These are phyloP conservation scores for Falco cherrug DNA, from an alignment of 2,797 vertebrate genomes.

Conservation along the genomic window DNA sequence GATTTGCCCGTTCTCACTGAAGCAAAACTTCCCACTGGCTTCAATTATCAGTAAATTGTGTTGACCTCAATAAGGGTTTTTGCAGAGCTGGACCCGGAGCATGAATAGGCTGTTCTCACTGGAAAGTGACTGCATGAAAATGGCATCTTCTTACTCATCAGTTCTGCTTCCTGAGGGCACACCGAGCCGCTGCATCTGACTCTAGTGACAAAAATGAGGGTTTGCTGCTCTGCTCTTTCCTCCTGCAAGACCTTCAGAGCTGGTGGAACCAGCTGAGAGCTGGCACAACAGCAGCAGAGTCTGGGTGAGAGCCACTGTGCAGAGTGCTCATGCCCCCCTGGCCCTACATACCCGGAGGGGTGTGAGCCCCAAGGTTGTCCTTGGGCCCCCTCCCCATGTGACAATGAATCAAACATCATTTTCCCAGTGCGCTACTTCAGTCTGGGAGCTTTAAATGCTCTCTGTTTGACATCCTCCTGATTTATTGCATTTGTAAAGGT, in stretches of 20 bases:
- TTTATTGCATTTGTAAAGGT: constrained; percentile 73
- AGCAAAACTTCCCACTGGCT: constrained; percentile 51
- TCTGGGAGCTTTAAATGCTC: neutral
- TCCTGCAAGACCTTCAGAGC: neutral
- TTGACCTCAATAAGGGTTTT: constrained; percentile 55
- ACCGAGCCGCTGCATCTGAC: neutral
- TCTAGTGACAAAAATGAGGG: neutral
- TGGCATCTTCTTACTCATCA: constrained; percentile 50
- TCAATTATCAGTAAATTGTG: constrained; percentile 57
- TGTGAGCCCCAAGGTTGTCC: neutral
- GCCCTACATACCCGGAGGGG: neutral
- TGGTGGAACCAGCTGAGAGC: accelerated
- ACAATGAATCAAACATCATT: neutral
- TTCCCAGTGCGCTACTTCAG: neutral
- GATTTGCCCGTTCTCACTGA: constrained; percentile 35
- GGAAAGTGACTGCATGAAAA: constrained; percentile 25
- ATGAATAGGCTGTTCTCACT: neutral
- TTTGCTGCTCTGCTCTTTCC: neutral
- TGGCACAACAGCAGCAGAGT: neutral
- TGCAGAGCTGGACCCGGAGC: neutral
- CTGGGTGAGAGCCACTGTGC: neutral
- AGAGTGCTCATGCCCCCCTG: accelerated
- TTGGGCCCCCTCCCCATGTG: neutral
- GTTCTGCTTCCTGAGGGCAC: constrained; percentile 37
- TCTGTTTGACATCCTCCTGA: constrained; percentile 64